phyloP scores from a whole-genome alignment of 1,140 invertebrate genomes.

The Caenorhabditis brenneri region DNA sequence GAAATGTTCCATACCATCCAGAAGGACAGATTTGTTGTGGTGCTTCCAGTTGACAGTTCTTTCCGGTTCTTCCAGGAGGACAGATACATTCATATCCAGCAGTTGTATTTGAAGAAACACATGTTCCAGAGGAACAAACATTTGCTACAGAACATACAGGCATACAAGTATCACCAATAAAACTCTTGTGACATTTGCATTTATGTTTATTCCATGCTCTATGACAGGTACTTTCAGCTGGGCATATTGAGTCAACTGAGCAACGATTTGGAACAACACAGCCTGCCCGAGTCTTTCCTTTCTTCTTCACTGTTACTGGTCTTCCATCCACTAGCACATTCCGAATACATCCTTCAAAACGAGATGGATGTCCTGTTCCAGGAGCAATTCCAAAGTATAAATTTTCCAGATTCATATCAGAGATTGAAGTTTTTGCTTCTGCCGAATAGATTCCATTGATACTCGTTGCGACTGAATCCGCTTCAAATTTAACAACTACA shows the following conservation, averaged over 20 bases:
- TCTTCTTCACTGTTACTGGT: slow-evolving; percentile 27
- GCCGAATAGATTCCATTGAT: slow-evolving; percentile 44
- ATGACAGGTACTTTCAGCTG: slow-evolving; percentile 77
- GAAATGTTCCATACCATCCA: slow-evolving; percentile 85
- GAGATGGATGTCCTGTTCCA: slow-evolving; percentile 49
- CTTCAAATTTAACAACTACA: slow-evolving; percentile 46
- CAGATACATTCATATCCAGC: slow-evolving; percentile 84
- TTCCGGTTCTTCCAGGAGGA: slow-evolving; percentile 72
- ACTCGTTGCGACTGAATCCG: slow-evolving; percentile 37
- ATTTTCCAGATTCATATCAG: slow-evolving; percentile 35
- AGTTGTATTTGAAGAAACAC: slow-evolving; percentile 76
- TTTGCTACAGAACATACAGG: slow-evolving; percentile 82
- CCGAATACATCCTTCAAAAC: slow-evolving; percentile 52
- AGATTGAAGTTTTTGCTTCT: not conserved
- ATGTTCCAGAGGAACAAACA: slow-evolving; percentile 83
- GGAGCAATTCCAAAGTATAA: slow-evolving; percentile 52
- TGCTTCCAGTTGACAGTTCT: slow-evolving; percentile 80
- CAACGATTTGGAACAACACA: slow-evolving; percentile 49
- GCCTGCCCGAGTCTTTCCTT: slow-evolving; percentile 50
- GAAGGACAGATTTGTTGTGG: slow-evolving; percentile 84
- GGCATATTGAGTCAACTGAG: slow-evolving; percentile 71
- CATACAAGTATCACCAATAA: slow-evolving; percentile 81
- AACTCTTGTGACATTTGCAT: slow-evolving; percentile 79
- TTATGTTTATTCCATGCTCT: slow-evolving; percentile 80
- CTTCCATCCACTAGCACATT: slow-evolving; percentile 22